These are phyloP conservation scores for Ceriagrion tenellum DNA, from an alignment of 2,888 invertebrate species.

Conservation along the genomic window DNA sequence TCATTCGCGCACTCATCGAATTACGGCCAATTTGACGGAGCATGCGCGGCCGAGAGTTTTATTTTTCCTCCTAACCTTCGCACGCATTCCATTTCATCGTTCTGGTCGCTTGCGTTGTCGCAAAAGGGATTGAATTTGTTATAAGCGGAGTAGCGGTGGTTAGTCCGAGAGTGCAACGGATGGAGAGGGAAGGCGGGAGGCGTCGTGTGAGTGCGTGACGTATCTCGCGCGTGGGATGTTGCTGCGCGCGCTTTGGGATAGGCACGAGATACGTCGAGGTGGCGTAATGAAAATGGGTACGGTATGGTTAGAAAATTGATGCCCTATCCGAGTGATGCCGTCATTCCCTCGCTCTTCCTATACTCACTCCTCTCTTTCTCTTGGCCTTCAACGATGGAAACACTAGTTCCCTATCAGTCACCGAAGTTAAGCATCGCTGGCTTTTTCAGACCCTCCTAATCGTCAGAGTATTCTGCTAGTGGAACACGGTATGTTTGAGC, in stretches of 20 bases:
- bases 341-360: no score
- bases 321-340: no score
- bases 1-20: not conserved
- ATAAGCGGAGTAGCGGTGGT: not conserved
- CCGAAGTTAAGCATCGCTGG: no score
- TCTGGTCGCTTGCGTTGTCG: not conserved
- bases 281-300: not conserved
- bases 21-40: constrained; percentile 1
- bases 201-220: no score
- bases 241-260: not conserved
- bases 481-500: no score
- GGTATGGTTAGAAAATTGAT: no score
- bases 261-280: not conserved
- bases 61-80: not conserved
- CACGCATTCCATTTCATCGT: not conserved
- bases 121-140: not conserved
- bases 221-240: not conserved
- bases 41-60: not conserved
- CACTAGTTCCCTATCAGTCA: no score
- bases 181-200: no score
- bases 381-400: no score
- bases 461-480: no score
- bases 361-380: no score
- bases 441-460: no score
- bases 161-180: not conserved